Percentiles rank a stretch among this genome's conserved stretches.
phyloP scores from a whole-genome alignment of 1,140 invertebrate species.

The Centruroides vittatus region DNA sequence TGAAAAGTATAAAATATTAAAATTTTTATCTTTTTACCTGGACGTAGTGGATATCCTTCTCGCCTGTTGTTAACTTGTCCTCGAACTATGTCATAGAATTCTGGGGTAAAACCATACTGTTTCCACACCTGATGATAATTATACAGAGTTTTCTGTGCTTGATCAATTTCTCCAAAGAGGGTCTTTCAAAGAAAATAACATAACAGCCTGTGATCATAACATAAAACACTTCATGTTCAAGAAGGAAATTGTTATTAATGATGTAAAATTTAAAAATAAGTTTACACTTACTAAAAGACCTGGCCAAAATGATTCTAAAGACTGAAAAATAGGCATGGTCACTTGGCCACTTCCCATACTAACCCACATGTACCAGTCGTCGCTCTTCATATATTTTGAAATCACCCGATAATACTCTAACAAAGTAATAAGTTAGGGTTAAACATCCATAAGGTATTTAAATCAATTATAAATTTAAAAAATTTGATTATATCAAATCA shows the following conservation, averaged over 20 bases:
- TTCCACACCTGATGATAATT: constrained; percentile 94
- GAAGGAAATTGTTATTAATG: background rate
- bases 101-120: constrained; percentile 92
- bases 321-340: constrained; percentile 93
- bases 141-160: constrained; percentile 80
- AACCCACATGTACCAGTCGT: constrained; percentile 46
- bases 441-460: too few species aligned
- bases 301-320: constrained; percentile 96
- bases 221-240: background rate
- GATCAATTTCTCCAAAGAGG: constrained; percentile 81
- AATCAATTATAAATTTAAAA: too few species aligned
- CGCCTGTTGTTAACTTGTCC: constrained; percentile 64
- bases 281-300: constrained; percentile 58
- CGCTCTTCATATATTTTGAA: constrained; percentile 70
- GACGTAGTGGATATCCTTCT: constrained; percentile 87
- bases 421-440: too few species aligned
- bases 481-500: too few species aligned
- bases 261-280: background rate
- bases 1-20: too few species aligned
- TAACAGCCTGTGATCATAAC: background rate
- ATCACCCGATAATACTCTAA: constrained; percentile 59
- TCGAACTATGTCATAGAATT: constrained; percentile 85
- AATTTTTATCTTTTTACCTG: constrained; percentile 31
- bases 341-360: constrained; percentile 66
- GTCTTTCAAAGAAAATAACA: constrained; percentile 33